Percentiles rank a stretch among this genome's conserved stretches.
Conservation (phyloP, 2,113 vertebrate species). For the Psephotus haematonotus region DNA sequence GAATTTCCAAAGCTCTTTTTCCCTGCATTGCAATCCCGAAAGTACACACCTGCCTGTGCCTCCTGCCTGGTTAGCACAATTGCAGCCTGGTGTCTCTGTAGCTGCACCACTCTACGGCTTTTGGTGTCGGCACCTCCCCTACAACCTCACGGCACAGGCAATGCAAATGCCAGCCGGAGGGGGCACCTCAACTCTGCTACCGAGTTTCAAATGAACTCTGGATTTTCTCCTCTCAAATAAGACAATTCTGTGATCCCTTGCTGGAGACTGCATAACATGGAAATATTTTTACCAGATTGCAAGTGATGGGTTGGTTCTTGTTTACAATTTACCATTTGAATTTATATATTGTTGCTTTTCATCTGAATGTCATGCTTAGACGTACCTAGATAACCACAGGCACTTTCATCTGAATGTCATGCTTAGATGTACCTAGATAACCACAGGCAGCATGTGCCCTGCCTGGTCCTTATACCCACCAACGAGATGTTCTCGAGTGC, state of each 20-base stretch:
- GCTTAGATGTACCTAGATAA: background rate
- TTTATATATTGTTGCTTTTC: background rate
- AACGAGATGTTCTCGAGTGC: background rate
- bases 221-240: background rate
- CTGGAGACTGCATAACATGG: background rate
- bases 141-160: background rate
- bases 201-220: background rate
- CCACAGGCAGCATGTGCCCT: background rate
- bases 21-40: background rate
- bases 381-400: background rate
- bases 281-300: background rate
- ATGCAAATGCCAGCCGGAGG: accelerated
- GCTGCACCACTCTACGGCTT: background rate
- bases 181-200: background rate
- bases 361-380: background rate
- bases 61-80: background rate
- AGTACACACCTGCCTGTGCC: background rate
- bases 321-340: background rate
- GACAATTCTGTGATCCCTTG: background rate
- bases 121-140: background rate
- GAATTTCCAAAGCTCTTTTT: background rate
- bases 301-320: background rate
- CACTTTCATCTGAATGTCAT: background rate
- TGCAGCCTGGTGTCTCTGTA: background rate
- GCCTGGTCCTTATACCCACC: background rate